A percentile compares a stretch with the other conserved stretches of the same genome.
These are phyloP conservation scores for Halocynthia roretzi DNA, from an alignment of 23 tunicate species.

Conservation along the genomic window DNA sequence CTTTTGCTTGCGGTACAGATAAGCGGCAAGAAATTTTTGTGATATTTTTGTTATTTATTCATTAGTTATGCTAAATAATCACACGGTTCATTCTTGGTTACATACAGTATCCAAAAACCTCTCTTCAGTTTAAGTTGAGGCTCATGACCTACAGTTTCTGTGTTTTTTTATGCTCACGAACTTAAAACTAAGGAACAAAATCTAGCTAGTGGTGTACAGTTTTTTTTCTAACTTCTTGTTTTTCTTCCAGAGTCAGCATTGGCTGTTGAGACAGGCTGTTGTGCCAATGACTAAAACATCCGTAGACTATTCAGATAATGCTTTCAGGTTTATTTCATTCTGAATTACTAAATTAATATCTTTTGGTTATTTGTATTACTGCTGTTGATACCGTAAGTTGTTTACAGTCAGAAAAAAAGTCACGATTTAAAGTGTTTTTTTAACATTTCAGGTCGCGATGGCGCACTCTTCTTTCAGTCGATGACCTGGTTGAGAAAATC, in stretches of 20 bases:
- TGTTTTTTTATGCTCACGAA: not conserved
- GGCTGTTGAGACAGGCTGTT: constrained; percentile 80
- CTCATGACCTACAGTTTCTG: too few species aligned
- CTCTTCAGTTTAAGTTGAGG: too few species aligned
- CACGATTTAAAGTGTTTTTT: not conserved
- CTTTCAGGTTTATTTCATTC: constrained; percentile 23
- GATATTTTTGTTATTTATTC: not conserved
- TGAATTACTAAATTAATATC: too few species aligned
- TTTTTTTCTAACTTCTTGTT: not conserved
- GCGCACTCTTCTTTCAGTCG: constrained; percentile 82
- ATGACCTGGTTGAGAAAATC: constrained; percentile 73
- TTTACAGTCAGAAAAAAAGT: too few species aligned
- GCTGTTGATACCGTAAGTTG: too few species aligned
- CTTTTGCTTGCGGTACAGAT: too few species aligned
- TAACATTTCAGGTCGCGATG: constrained; percentile 63
- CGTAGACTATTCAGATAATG: constrained; percentile 57
- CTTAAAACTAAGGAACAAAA: not conserved
- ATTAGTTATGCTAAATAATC: not conserved
- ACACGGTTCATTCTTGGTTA: too few species aligned
- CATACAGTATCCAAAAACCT: too few species aligned
- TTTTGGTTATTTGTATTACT: not conserved
- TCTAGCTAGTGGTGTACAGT: not conserved
- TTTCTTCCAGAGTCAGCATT: constrained; percentile 72
- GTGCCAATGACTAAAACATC: constrained; percentile 72
- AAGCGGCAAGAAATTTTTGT: too few species aligned